Evolutionary conservation across 2,888 invertebrate genomes (phyloP), one percentile per base, ranked within the genome.

Genomic region (Eurytoma adleriae): DNA sequence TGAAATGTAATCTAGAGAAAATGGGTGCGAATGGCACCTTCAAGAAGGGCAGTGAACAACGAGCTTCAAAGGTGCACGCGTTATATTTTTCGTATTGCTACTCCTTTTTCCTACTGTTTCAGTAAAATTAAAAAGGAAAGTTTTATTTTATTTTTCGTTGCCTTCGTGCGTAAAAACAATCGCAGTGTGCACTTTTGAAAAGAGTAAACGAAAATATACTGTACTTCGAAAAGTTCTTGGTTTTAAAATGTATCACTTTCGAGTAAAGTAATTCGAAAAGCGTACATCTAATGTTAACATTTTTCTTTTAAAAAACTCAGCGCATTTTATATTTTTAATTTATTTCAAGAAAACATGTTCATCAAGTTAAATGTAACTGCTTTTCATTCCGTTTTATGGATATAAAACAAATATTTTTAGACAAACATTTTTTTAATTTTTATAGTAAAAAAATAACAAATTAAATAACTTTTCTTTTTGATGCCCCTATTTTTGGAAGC

Each of bases 1-100:
- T 69, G 61, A 68, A 69, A 69, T 52, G 16, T 52, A 62, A 76
- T 76, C 76, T 76, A 76, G 40, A 76, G 61, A 76, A 76, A 68
- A 76, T 30, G 14, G 14, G 30, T 61, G 69, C 59, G 62, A 68
- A 62, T 30, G 40, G 16, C 27, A n/a, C 12, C 18, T 40, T 7
- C n/a, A 64, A 64, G 64, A 12, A 54, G 54, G 54, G 54, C 54
- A 54, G 54, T 3, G n/a, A 54, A 40, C 40, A 7, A 40, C 2
- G 40, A 40, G 40, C 40, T 40, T 40, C 40, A 40, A 40, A 40
- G 40, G 40, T 40, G 5, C 40, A 40, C 40, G 40, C 40, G 40
- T 40, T 54, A 54, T 54, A 16, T 12, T 16, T 16, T n/a, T n/a
- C n/a, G n/a, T 54, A 54, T 20, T 3, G 7, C 52, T 52, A 27